phyloP scores from a whole-genome alignment of 2,888 invertebrate genomes.

The Branchipolynoe longqiensis region DNA sequence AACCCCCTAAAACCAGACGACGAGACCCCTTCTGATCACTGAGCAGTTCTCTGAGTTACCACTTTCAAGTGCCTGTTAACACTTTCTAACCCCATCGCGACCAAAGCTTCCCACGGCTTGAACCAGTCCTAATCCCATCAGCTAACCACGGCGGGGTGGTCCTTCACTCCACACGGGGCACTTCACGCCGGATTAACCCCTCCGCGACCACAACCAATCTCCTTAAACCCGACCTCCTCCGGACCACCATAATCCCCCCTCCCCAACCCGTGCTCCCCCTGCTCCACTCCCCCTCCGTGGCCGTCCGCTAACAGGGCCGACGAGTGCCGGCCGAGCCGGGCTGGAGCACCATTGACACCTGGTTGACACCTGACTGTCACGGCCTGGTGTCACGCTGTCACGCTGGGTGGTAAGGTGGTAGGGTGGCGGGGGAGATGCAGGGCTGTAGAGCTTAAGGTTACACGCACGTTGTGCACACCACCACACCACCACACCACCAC shows the following conservation, averaged over 20 bases:
- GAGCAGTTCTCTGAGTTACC: constrained; percentile 13
- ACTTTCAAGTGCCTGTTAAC: constrained; percentile 9
- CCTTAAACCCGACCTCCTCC: background rate
- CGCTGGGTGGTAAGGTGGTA: too few species aligned
- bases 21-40: background rate
- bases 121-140: constrained; percentile 5
- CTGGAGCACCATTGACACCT: constrained; percentile 27
- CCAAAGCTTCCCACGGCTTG: background rate
- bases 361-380: constrained; percentile 8
- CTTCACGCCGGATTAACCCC: background rate
- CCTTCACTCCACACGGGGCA: background rate
- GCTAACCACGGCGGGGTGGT: background rate
- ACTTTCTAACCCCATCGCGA: constrained; percentile 1
- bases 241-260: background rate
- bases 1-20: constrained; percentile 1
- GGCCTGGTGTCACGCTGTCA: constrained; percentile 14
- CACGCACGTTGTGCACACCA: too few species aligned
- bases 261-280: background rate
- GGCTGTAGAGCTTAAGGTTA: too few species aligned
- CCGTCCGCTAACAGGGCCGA: background rate
- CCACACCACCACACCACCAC: too few species aligned
- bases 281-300: background rate
- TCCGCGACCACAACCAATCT: background rate
- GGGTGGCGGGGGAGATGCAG: too few species aligned
- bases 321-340: background rate